Conservation (phyloP, 2,113 vertebrate genomes). For the Grus americana region DNA sequence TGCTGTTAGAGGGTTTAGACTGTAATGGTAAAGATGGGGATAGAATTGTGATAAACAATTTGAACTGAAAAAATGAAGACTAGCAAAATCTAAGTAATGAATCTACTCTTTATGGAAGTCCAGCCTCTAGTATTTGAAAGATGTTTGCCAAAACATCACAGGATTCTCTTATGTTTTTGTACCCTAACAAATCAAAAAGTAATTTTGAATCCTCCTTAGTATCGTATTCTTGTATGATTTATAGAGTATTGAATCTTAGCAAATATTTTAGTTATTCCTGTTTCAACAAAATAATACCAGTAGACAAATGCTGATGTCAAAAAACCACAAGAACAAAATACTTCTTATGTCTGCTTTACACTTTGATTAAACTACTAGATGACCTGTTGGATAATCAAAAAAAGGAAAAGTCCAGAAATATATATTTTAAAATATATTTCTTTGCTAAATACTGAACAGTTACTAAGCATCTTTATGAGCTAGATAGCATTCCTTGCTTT, state of each 20-base stretch:
- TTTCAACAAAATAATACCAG: not conserved
- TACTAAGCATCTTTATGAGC: slow-evolving; percentile 26
- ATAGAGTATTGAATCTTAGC: not conserved
- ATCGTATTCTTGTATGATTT: not conserved
- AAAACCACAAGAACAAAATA: not conserved
- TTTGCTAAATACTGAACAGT: slow-evolving; percentile 22
- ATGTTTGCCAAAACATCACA: not conserved
- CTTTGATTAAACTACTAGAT: not conserved
- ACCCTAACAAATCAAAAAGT: not conserved
- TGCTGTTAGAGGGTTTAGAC: not conserved
- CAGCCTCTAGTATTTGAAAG: not conserved
- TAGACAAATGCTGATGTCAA: not conserved
- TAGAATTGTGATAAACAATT: not conserved
- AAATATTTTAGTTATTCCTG: not conserved
- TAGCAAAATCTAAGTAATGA: not conserved
- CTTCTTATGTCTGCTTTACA: not conserved
- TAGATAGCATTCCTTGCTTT: slow-evolving; percentile 40
- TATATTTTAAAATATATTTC: not conserved
- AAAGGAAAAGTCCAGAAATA: not conserved
- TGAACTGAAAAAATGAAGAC: not conserved
- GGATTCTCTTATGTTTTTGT: not conserved
- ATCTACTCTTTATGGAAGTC: not conserved
- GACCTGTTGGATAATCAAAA: not conserved
- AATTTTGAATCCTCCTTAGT: not conserved
- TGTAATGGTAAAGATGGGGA: not conserved